Base-by-base conservation (phyloP, 2,888 invertebrate species). In the Machimus atricapillus region DNA sequence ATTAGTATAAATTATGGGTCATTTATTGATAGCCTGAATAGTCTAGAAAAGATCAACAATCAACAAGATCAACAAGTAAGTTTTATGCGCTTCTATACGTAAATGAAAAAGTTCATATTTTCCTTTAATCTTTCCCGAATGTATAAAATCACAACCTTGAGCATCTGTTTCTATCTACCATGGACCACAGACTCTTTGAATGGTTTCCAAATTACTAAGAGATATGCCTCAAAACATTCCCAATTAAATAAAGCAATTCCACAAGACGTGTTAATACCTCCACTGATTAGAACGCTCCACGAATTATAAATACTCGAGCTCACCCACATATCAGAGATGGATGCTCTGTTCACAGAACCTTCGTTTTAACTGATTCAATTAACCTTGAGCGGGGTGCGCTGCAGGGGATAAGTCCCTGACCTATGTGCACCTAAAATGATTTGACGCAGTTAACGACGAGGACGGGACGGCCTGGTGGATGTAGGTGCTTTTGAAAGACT, bases 381-480 rank as follows among this genome's bases (percentile, higher is more conserved):
- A 40, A 78, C 78, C 78, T 78, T 78, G 78, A 66, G 27, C 27
- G 66, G 66, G 19, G 12, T 23, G 12, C 2, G 66, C 43, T 66
- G 66, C 23, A n/a, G 16, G 73, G 76, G 77, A 14, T 12, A 46
- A 78, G 78, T 43, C 78, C 78, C 78, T 78, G 78, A 78, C 78
- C 78, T 78, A 78, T 43, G 23, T 78, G 78, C 78, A 78, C 78
- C 78, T 78, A 43, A 78, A 78, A 78, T 23, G 78, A 78, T 78
- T 78, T 78, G 78, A 78, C 78, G 78, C 66, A 27, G 66, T 43
- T 78, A 23, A 78, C 23, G 40, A 23, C 40, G 78, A 37, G n/a
- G n/a, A 43, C 43, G 2, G 43, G 12, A 43, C 12, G 23, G 31
- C 31, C 14, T 9, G 4, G 78, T 46, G 2, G 66, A 66, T 23